Conservation (phyloP, 1,140 invertebrate species). For the Listronotus bonariensis region DNA sequence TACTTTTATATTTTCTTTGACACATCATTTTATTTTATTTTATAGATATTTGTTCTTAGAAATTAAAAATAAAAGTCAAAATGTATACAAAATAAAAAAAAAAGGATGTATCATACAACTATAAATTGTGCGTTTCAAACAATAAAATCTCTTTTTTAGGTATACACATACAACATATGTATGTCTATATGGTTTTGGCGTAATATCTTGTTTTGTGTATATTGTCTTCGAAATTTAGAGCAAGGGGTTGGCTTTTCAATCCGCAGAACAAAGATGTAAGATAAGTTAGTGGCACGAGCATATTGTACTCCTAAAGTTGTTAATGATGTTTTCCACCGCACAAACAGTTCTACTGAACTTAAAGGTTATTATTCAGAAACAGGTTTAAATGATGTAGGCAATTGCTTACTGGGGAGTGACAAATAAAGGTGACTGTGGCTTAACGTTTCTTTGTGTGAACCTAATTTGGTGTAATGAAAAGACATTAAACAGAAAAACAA, state of each 20-base stretch:
- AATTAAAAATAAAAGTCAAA: too few species aligned
- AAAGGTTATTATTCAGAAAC: conserved; percentile 26
- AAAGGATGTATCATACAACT: too few species aligned
- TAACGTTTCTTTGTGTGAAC: too few species aligned
- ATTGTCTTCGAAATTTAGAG: conserved; percentile 25
- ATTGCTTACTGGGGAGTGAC: conserved; percentile 10
- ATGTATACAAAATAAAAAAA: too few species aligned
- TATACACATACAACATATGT: background rate
- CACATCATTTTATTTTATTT: too few species aligned
- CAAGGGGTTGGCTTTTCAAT: conserved; percentile 25
- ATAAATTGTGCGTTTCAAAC: too few species aligned
- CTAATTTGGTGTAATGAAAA: too few species aligned
- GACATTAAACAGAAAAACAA: too few species aligned
- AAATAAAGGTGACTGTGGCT: conserved; percentile 4
- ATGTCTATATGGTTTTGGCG: conserved; percentile 16
- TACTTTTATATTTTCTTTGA: too few species aligned
- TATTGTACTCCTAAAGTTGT: conserved; percentile 31
- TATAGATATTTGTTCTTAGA: too few species aligned
- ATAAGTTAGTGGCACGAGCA: conserved; percentile 33
- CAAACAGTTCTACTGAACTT: conserved; percentile 21
- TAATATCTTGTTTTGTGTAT: conserved; percentile 24
- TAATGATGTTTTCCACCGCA: conserved; percentile 33
- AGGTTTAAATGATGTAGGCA: conserved; percentile 23
- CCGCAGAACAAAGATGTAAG: conserved; percentile 29
- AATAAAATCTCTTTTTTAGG: too few species aligned